Conservation (phyloP, 2,113 vertebrate genomes). For the Thunnus maccoyii region DNA sequence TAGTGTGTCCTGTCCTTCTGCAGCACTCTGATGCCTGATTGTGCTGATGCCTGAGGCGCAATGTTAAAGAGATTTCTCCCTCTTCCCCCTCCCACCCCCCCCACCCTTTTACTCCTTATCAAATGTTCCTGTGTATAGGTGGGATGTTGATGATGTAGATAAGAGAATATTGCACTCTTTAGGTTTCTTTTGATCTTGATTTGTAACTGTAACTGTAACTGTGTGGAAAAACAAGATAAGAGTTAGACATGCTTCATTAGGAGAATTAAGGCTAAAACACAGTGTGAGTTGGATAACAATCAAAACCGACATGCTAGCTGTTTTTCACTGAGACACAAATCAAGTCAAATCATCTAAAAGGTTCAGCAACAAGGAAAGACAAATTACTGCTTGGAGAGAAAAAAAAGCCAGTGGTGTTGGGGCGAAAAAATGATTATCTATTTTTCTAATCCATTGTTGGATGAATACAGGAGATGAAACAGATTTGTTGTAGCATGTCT, state of each 20-base stretch:
- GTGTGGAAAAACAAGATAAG: constrained; percentile 75
- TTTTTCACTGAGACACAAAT: constrained; percentile 67
- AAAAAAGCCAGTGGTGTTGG: constrained; percentile 35
- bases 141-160: constrained; percentile 79
- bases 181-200: constrained; percentile 79
- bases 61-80: constrained; percentile 71
- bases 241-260: constrained; percentile 74
- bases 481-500: constrained; percentile 70
- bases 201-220: constrained; percentile 80
- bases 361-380: constrained; percentile 54
- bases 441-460: constrained; percentile 80
- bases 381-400: constrained; percentile 52
- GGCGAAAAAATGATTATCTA: constrained; percentile 63
- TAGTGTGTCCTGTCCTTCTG: constrained; percentile 74
- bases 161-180: constrained; percentile 80
- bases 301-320: constrained; percentile 57
- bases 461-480: constrained; percentile 67
- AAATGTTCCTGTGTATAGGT: constrained; percentile 78
- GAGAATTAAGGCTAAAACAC: constrained; percentile 56
- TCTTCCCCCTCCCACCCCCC: background rate
- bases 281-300: constrained; percentile 62
- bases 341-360: constrained; percentile 67
- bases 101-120: constrained; percentile 50
- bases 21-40: constrained; percentile 68
- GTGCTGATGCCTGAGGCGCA: constrained; percentile 73